phyloP scores from a whole-genome alignment of 64 coral and sea anemone genomes.

The Cladopsammia gracilis region DNA sequence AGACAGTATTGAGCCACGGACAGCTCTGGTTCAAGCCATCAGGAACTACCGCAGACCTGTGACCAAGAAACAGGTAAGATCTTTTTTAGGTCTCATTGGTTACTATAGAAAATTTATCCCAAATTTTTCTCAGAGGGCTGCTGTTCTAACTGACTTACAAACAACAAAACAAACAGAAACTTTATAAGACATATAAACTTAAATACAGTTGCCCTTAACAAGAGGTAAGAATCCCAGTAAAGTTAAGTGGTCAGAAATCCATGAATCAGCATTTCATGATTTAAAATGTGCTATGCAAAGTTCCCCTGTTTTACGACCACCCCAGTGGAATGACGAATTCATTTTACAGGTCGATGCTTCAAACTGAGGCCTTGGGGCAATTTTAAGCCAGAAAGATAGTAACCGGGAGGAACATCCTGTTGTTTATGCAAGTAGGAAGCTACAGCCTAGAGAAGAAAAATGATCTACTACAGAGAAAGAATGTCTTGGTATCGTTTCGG shows the following conservation, averaged over 20 bases:
- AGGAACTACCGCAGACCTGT: neutral
- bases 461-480: slow-evolving; percentile 8
- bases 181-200: too few relatives aligned
- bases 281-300: slow-evolving; percentile 1
- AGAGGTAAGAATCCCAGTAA: neutral
- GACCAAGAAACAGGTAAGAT: slow-evolving; percentile 1
- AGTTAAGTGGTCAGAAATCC: neutral
- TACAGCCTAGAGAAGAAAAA: neutral
- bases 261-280: slow-evolving; percentile 1
- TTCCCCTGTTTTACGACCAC: neutral
- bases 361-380: slow-evolving; percentile 3
- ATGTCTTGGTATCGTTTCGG: slow-evolving; percentile 10
- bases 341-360: slow-evolving; percentile 22
- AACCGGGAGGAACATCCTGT: neutral
- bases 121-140: neutral
- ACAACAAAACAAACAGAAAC: too few relatives aligned
- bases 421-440: slow-evolving; percentile 13
- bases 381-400: neutral
- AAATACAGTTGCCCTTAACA: too few relatives aligned
- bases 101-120: slow-evolving; percentile 17
- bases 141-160: neutral
- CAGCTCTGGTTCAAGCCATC: neutral
- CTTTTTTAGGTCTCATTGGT: neutral
- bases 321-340: neutral
- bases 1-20: neutral